Evolutionary conservation across 1,140 invertebrate genomes (phyloP), one percentile per base, ranked within the genome.

Genomic region (Euwallacea fornicatus): DNA sequence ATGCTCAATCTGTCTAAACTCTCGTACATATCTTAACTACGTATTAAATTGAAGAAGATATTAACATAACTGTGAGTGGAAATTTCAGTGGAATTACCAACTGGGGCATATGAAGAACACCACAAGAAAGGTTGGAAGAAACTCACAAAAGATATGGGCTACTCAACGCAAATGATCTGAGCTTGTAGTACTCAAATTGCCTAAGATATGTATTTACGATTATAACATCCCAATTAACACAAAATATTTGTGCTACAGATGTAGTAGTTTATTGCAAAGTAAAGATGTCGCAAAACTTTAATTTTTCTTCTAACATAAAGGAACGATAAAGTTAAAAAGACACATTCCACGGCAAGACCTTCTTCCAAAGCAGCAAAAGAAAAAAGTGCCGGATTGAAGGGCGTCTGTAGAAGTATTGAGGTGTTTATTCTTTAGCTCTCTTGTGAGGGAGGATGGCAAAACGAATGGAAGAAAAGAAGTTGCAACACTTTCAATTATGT

Each of bases 141-240:
- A 43, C 53, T 46, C 13, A 44, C 33, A 4, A 10, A 62, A 42
- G n/a, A 10, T 46, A 56, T 8, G 2, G 10, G 59, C 9, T 44
- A 63, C 42, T 69, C 21, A 15, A 69, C 67, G 6, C 67, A 69
- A 63, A 55, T 69, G 58, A 46, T 69, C 7, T 69, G 58, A 59
- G 67, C 67, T 7, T 42, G 53, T 8, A 62, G 16, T 21, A 42
- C 44, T 53, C 60, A 63, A 9, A 62, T 69, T 7, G 67, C 46
- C 58, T 69, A 56, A 54, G 47, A 43, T n/a, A n/a, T 50, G 6
- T 50, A 13, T 1, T 11, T 50, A 50, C 13, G 1, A 11, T 50
- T 13, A 13, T 0, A 50, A 33, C 4, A 33, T 4, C 21, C 1
- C 6, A 10, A 11, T 50, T 50, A 50, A 50, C 46, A 50, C 1